These are phyloP conservation scores for Labeo catla DNA, from an alignment of 2,113 vertebrate genomes.

Conservation along the genomic window DNA sequence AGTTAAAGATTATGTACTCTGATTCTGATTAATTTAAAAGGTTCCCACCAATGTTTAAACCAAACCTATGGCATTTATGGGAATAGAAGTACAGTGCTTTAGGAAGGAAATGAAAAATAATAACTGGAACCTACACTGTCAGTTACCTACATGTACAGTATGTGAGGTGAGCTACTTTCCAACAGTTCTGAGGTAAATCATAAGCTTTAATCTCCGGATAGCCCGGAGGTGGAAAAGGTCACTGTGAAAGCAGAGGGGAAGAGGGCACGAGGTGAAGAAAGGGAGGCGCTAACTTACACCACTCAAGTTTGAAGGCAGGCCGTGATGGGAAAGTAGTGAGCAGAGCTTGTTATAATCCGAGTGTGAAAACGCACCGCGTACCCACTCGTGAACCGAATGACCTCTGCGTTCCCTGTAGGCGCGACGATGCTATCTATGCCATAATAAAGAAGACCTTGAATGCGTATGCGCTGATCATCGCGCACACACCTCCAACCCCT, in stretches of 20 bases:
- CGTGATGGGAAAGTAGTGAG: neutral
- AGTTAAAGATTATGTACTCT: neutral
- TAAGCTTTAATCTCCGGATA: neutral
- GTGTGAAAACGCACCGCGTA: neutral
- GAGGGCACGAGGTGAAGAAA: constrained; percentile 1
- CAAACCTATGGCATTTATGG: neutral
- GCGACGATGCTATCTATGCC: constrained; percentile 61
- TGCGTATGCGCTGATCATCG: neutral
- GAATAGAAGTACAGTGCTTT: neutral
- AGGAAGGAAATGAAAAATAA: neutral
- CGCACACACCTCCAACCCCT: constrained; percentile 53
- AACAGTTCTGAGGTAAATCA: neutral
- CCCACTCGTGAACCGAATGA: constrained; percentile 15
- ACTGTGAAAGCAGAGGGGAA: neutral
- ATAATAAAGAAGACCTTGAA: constrained; percentile 59
- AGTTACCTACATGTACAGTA: no score
- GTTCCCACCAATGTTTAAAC: neutral
- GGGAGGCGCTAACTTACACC: neutral
- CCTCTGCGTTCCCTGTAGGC: constrained; percentile 11
- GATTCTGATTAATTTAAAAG: neutral
- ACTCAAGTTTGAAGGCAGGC: neutral
- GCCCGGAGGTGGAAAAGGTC: constrained; percentile 6
- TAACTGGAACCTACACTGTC: neutral
- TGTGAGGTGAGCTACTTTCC: neutral
- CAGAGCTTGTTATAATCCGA: constrained; percentile 23